Percentiles rank a stretch among this genome's conserved stretches.
Evolutionary conservation across 2,888 invertebrate genomes (phyloP).

Genomic region (Pinctada fucata): DNA sequence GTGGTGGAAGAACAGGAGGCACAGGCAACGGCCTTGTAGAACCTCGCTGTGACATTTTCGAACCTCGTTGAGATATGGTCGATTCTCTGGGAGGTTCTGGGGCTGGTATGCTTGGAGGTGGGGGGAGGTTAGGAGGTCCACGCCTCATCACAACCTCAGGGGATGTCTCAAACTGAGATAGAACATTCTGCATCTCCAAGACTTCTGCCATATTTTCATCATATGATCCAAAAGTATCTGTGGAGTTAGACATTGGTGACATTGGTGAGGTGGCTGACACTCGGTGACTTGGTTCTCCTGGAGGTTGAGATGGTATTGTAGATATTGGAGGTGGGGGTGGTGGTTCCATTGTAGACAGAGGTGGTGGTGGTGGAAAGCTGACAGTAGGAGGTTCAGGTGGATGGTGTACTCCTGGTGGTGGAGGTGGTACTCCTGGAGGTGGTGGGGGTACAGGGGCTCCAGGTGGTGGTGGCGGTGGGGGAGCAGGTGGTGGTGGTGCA

Average conservation of each 20-base stretch:
- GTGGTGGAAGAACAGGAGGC: constrained; percentile 43
- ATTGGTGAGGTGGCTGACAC: constrained; percentile 16
- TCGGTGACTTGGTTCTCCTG: constrained; percentile 38
- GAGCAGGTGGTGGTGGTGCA: constrained; percentile 37
- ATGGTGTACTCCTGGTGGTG: constrained; percentile 36
- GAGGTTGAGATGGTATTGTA: constrained; percentile 48
- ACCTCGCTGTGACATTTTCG: background rate
- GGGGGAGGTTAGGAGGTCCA: constrained; percentile 47
- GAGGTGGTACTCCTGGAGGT: constrained; percentile 43
- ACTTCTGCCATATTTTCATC: constrained; percentile 43
- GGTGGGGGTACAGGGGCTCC: constrained; percentile 28
- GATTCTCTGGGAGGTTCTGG: constrained; percentile 49
- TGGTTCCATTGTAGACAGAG: constrained; percentile 10
- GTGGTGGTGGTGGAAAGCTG: constrained; percentile 37
- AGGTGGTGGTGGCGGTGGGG: constrained; percentile 37
- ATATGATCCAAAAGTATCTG: constrained; percentile 33
- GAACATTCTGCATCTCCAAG: constrained; percentile 55
- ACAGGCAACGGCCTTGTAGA: constrained; percentile 50
- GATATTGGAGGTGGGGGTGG: constrained; percentile 35
- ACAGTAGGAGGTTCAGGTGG: constrained; percentile 39
- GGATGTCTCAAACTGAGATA: constrained; percentile 54
- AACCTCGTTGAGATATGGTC: background rate
- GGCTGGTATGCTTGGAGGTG: constrained; percentile 55
- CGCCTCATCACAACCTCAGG: constrained; percentile 41
- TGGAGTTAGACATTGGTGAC: constrained; percentile 31